Base-by-base conservation (phyloP, 2,113 vertebrate species). In the Melanostigma gelatinosum region DNA sequence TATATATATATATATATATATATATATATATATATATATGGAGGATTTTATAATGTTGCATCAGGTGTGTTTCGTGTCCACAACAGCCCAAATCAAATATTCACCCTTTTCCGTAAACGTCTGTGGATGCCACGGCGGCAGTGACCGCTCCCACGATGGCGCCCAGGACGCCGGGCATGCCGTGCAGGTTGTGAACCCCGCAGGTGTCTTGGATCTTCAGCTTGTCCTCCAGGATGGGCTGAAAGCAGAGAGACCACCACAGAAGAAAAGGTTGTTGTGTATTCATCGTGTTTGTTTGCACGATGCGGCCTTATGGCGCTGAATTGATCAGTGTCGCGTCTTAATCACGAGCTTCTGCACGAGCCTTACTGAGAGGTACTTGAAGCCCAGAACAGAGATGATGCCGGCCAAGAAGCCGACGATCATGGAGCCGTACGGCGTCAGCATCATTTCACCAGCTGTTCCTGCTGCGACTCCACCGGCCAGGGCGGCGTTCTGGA, bases 381-480 rank as follows among this genome's bases (percentile, higher is more conserved):
- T 97, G 93, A 91, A 99, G 72, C 97, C 97, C 16, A 99, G 93
- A 0, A 93, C 95, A 8, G 96, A 96, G 86, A 99, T 92, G 4
- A 95, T 88, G 0, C 97, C 98, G 0, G 96, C 97, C 80, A 98
- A 24, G 74, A 97, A 94, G 1, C 98, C 98, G 0, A 96, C 95
- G 0, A 93, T 93, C 93, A 99, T 96, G 24, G 98, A 96, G 54
- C 98, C 98, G 0, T 94, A 96, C 0, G 98, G 96, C 0, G 97
- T 97, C 82, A 97, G 85, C 96, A 97, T 96, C 98, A 99, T 99
- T 86, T 99, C 97, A 1, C 94, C 96, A 0, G 97, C 93, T 1
- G 97, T 99, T 12, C 97, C 98, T 38, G 96, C 96, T 4, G 97
- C 83, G 0, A 97, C 97, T 0, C 91, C 93, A 0, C 96, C 95